phyloP scores from a whole-genome alignment of 2,113 vertebrate genomes.

The Furnarius figulus region DNA sequence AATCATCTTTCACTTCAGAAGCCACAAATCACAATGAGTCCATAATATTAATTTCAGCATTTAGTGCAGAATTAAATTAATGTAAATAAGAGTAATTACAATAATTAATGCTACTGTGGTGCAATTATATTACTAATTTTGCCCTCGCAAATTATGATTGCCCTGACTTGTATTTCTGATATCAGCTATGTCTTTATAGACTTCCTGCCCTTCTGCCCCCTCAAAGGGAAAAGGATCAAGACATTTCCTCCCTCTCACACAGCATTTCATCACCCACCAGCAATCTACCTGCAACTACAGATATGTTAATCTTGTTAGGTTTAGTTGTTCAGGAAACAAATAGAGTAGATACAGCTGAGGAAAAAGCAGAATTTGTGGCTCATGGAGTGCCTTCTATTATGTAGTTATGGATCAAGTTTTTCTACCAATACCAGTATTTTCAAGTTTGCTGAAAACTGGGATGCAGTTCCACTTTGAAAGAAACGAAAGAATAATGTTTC shows the following conservation, averaged over 20 bases:
- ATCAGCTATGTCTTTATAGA: neutral
- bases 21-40: slow-evolving; percentile 8
- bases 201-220: too few species aligned
- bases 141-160: neutral
- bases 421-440: neutral
- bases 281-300: neutral
- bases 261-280: neutral
- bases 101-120: slow-evolving; percentile 44
- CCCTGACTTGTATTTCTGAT: neutral
- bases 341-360: neutral
- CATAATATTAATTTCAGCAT: slow-evolving; percentile 29
- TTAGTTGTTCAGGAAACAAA: neutral
- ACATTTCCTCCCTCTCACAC: neutral
- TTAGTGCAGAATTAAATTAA: slow-evolving; percentile 26
- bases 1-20: neutral
- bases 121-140: slow-evolving; percentile 24
- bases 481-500: neutral
- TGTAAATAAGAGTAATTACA: slow-evolving; percentile 55
- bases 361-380: neutral
- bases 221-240: neutral
- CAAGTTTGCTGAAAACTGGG: neutral
- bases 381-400: neutral
- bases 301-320: neutral
- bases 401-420: neutral
- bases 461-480: neutral